These are phyloP conservation scores for Cremastobaeus sp. DNA, from an alignment of 2,888 invertebrate genomes.

Conservation along the genomic window DNA sequence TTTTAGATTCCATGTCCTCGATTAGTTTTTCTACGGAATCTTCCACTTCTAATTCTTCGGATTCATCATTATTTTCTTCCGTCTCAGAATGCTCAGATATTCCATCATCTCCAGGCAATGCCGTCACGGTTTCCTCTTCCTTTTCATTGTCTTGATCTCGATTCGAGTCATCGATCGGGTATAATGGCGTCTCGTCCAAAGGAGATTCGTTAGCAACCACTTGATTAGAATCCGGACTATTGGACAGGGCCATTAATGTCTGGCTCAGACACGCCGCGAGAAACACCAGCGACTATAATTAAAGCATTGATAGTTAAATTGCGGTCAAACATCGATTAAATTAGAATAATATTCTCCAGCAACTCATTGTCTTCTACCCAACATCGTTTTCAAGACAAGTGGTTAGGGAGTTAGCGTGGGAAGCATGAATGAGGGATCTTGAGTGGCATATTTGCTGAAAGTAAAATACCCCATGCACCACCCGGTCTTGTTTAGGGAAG, in stretches of 20 bases:
- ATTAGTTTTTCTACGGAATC: neutral
- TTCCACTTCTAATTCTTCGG: neutral
- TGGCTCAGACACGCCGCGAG: conserved; percentile 52
- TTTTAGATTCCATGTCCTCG: conserved; percentile 8
- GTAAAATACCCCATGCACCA: neutral
- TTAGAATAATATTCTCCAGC: conserved; percentile 9
- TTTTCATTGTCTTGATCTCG: conserved; percentile 37
- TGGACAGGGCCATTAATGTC: conserved; percentile 44
- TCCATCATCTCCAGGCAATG: neutral
- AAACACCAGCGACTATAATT: conserved; percentile 59
- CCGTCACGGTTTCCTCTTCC: neutral
- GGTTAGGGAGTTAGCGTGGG: neutral
- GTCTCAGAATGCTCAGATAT: neutral
- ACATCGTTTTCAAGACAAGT: neutral
- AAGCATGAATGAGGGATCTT: too few relatives aligned
- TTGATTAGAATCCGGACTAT: conserved; percentile 56
- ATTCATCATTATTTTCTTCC: neutral
- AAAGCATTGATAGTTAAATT: neutral
- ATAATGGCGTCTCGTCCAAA: conserved; percentile 46
- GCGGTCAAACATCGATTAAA: conserved; percentile 3
- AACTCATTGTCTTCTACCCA: neutral
- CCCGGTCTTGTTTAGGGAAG: conserved; percentile 14
- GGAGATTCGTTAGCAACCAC: conserved; percentile 59
- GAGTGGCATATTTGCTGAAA: neutral
- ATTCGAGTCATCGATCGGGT: conserved; percentile 51